A percentile compares a stretch with the other conserved stretches of the same genome.
Evolutionary conservation across 2,888 invertebrate species (phyloP).

Genomic region (Drosophila picticornis): DNA sequence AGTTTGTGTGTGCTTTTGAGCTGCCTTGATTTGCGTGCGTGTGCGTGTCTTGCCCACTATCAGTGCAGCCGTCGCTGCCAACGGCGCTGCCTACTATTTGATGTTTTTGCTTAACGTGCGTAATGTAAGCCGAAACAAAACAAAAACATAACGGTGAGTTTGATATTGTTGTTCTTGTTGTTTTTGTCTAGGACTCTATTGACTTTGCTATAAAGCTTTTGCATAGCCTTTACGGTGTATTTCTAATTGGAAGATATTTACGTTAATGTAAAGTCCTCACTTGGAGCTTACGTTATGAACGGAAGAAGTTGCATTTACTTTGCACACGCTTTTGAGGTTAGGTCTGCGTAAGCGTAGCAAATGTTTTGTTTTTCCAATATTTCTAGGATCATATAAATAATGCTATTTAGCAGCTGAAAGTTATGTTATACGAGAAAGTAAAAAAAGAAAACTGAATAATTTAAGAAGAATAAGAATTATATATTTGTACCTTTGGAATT

Average conservation of each 20-base stretch:
- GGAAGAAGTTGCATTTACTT: background rate
- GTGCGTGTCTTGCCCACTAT: constrained; percentile 43
- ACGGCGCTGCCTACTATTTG: constrained; percentile 14
- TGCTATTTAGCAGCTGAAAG: background rate
- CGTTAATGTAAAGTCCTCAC: background rate
- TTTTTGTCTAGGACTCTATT: constrained; percentile 2
- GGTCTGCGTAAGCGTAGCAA: background rate
- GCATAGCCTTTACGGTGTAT: background rate
- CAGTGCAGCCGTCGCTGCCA: constrained; percentile 51
- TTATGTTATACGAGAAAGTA: background rate
- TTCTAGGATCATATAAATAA: background rate
- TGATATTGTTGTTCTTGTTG: constrained; percentile 6
- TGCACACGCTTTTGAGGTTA: constrained; percentile 1
- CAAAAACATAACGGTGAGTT: constrained; percentile 31
- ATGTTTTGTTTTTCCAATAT: background rate
- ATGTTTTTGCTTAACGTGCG: constrained; percentile 1
- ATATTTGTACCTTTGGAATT: background rate
- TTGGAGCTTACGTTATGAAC: background rate
- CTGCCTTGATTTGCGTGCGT: constrained; percentile 44
- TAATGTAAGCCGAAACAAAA: constrained; percentile 27
- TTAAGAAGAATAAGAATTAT: background rate
- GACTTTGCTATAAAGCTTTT: constrained; percentile 5
- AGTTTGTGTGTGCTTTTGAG: constrained; percentile 20
- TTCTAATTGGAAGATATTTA: constrained; percentile 6
- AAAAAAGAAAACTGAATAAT: background rate